These are phyloP conservation scores for Parnassius glacialis DNA, from an alignment of 2,888 invertebrate genomes.

Conservation along the genomic window DNA sequence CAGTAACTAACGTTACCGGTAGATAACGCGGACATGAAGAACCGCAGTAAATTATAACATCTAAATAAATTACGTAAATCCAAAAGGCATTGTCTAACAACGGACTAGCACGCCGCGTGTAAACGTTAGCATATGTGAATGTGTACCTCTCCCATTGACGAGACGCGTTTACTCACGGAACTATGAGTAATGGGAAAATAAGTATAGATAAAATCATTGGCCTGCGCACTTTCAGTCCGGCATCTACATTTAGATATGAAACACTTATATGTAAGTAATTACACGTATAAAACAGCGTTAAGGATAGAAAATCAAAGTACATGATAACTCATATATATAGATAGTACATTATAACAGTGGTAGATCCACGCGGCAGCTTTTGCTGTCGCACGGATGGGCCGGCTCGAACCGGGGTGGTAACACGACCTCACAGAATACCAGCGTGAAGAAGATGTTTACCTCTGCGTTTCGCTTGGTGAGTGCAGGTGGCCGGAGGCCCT, in stretches of 20 bases:
- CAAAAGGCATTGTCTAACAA: conserved; percentile 13
- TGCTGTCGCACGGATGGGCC: too few species aligned
- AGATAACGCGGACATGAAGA: conserved; percentile 17
- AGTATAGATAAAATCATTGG: conserved; percentile 25
- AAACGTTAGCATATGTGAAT: conserved; percentile 25
- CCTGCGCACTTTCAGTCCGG: conserved; percentile 15
- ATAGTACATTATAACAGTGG: too few species aligned
- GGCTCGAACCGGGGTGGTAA: too few species aligned
- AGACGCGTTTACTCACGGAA: conserved; percentile 26
- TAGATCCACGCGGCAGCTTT: too few species aligned
- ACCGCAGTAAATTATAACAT: conserved; percentile 18
- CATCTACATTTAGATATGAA: conserved; percentile 9
- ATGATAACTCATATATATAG: too few species aligned
- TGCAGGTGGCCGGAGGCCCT: too few species aligned
- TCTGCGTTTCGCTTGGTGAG: too few species aligned
- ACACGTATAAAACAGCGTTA: background rate
- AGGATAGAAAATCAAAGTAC: too few species aligned
- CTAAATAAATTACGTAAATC: conserved; percentile 21
- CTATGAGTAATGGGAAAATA: conserved; percentile 28
- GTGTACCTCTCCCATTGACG: conserved; percentile 23
- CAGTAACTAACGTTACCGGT: background rate
- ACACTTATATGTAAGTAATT: background rate
- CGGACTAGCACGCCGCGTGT: conserved; percentile 9
- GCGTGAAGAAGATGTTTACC: too few species aligned
- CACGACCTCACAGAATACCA: too few species aligned